These are phyloP conservation scores for Myopa tessellatipennis DNA, from an alignment of 2,888 invertebrate genomes.

Conservation along the genomic window DNA sequence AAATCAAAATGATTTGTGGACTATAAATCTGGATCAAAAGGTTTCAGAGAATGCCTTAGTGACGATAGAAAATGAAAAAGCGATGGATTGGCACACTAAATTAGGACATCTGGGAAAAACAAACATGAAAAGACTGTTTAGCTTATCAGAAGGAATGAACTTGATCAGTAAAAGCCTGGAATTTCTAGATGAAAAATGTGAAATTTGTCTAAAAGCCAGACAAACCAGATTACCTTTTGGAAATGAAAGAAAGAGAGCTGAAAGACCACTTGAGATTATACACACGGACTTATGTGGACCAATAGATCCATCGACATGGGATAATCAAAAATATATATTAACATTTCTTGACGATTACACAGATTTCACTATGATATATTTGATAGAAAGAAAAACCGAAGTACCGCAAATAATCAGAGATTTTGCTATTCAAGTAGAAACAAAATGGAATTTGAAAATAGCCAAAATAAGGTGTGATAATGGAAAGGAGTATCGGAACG, in stretches of 20 bases:
- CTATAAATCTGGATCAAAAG: background rate
- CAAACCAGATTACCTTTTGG: background rate
- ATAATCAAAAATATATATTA: constrained; percentile 3
- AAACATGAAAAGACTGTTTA: background rate
- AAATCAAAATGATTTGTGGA: background rate
- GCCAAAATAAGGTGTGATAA: constrained; percentile 33
- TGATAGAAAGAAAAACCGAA: constrained; percentile 18
- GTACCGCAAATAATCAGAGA: constrained; percentile 17
- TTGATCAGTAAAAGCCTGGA: background rate
- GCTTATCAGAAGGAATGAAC: background rate
- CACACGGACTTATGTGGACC: constrained; percentile 34
- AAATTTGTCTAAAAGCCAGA: constrained; percentile 23
- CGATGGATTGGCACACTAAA: background rate
- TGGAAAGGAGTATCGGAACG: constrained; percentile 19
- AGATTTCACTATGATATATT: constrained; percentile 16
- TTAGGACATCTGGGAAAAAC: background rate
- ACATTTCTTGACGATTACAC: constrained; percentile 30
- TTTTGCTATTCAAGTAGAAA: constrained; percentile 12
- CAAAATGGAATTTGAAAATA: constrained; percentile 12
- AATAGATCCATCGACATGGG: constrained; percentile 7
- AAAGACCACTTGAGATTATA: constrained; percentile 8
- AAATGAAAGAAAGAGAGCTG: background rate
- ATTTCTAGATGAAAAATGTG: background rate
- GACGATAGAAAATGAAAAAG: background rate
- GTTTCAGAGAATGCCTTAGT: background rate